These are phyloP conservation scores for Penaeus chinensis DNA, from an alignment of 1,140 invertebrate genomes.

Conservation along the genomic window DNA sequence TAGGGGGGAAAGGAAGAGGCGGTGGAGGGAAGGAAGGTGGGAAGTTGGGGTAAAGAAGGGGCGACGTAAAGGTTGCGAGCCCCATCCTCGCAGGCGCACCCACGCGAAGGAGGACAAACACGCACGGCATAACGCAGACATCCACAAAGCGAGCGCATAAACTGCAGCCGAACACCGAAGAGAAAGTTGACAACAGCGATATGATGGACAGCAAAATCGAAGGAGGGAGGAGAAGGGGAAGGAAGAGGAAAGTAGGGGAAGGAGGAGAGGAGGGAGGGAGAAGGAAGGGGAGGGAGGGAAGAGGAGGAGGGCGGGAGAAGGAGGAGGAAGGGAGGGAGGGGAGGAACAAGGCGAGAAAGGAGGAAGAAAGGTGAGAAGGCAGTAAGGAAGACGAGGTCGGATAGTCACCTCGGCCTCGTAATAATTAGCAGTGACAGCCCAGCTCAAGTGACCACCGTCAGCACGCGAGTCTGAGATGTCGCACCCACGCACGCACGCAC, in stretches of 20 bases:
- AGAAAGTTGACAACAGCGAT: not conserved
- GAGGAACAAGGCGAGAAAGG: not conserved
- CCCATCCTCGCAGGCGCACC: not conserved
- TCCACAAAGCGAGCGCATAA: not conserved
- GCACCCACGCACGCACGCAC: too few relatives aligned
- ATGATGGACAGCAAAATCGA: not conserved
- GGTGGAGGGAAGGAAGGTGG: too few relatives aligned
- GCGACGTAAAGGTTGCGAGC: too few relatives aligned
- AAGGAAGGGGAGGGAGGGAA: not conserved
- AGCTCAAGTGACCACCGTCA: too few relatives aligned
- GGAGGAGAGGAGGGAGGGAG: not conserved
- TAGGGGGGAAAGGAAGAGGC: too few relatives aligned
- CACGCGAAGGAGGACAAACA: slow-evolving; percentile 31
- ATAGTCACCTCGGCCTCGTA: not conserved
- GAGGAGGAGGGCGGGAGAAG: not conserved
- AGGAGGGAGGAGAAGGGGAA: not conserved
- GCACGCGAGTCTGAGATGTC: too few relatives aligned
- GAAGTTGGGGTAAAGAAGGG: too few relatives aligned
- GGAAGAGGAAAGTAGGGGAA: not conserved
- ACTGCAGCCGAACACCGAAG: not conserved
- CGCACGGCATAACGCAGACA: too few relatives aligned
- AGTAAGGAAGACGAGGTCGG: not conserved
- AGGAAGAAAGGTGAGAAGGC: not conserved
- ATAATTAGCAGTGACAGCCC: too few relatives aligned
- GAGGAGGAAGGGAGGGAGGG: not conserved